Evolutionary conservation across 2,113 vertebrate species (phyloP).

Genomic region (Mormoops blainvillei): DNA sequence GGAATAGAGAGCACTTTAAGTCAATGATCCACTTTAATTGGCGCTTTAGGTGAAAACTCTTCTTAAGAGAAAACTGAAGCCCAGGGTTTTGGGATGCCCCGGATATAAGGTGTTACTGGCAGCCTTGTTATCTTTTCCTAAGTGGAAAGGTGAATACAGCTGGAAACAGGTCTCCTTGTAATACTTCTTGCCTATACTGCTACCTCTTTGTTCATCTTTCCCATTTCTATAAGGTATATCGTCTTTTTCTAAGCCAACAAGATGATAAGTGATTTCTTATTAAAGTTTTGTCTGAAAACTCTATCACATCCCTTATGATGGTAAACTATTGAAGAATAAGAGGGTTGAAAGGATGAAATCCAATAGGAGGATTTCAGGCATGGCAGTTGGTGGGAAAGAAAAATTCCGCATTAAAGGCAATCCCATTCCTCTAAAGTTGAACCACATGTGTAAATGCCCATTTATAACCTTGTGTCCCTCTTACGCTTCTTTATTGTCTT

Average conservation of each 20-base stretch:
- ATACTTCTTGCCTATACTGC: not conserved
- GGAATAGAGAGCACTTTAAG: not conserved
- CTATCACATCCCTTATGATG: not conserved
- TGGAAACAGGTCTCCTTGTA: not conserved
- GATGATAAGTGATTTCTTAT: constrained; percentile 4
- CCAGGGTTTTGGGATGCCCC: not conserved
- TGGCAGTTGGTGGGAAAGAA: not conserved
- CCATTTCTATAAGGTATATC: not conserved
- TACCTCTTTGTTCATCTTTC: not conserved
- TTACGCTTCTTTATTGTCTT: not conserved
- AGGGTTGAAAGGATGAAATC: not conserved
- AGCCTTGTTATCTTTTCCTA: not conserved
- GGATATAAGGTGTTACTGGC: not conserved
- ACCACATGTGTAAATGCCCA: not conserved
- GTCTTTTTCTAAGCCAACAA: not conserved
- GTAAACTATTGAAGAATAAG: not conserved
- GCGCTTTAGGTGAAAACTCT: not conserved
- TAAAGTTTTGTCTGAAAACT: constrained; percentile 15
- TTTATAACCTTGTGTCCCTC: not conserved
- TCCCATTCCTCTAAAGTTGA: not conserved
- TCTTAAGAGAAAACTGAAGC: not conserved
- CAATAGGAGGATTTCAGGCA: not conserved
- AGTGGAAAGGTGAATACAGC: not conserved
- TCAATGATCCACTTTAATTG: not conserved
- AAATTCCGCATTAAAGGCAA: not conserved